Evolutionary conservation across 2,113 vertebrate genomes (phyloP).

Genomic region (Dinomys branickii): DNA sequence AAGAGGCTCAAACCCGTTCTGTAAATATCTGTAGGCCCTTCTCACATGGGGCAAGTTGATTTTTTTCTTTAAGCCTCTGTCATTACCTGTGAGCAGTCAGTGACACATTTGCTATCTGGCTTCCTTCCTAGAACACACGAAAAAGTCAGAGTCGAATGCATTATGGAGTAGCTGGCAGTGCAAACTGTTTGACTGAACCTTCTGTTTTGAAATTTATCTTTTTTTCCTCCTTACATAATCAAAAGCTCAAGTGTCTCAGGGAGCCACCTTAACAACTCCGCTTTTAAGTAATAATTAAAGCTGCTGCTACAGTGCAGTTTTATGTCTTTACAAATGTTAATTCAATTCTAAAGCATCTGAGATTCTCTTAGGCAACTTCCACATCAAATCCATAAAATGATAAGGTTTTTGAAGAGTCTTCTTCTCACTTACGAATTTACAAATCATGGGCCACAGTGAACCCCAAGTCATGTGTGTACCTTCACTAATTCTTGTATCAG

Average conservation of each 20-base stretch:
- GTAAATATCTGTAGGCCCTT: conserved; percentile 16
- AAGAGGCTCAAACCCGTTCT: conserved; percentile 7
- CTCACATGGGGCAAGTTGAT: neutral
- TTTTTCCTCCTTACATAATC: conserved; percentile 55
- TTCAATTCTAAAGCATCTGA: neutral
- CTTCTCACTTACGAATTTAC: neutral
- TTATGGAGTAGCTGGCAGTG: conserved; percentile 9
- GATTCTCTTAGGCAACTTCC: neutral
- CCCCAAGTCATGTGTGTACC: neutral
- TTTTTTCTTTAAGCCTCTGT: neutral
- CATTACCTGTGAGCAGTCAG: conserved; percentile 13
- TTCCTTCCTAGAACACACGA: conserved; percentile 53
- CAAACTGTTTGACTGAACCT: conserved; percentile 46
- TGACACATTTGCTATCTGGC: conserved; percentile 45
- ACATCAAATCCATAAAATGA: neutral
- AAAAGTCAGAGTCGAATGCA: conserved; percentile 44
- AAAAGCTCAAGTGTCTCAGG: conserved; percentile 45
- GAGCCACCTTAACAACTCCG: conserved; percentile 33
- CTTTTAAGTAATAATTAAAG: conserved; percentile 65
- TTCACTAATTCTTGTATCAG: neutral
- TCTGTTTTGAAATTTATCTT: conserved; percentile 52
- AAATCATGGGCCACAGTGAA: conserved; percentile 21
- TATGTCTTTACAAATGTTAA: conserved; percentile 65
- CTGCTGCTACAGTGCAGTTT: neutral
- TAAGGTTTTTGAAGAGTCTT: conserved; percentile 11